These are phyloP conservation scores for Gryllus longicercus DNA, from an alignment of 2,888 invertebrate species.

Conservation along the genomic window DNA sequence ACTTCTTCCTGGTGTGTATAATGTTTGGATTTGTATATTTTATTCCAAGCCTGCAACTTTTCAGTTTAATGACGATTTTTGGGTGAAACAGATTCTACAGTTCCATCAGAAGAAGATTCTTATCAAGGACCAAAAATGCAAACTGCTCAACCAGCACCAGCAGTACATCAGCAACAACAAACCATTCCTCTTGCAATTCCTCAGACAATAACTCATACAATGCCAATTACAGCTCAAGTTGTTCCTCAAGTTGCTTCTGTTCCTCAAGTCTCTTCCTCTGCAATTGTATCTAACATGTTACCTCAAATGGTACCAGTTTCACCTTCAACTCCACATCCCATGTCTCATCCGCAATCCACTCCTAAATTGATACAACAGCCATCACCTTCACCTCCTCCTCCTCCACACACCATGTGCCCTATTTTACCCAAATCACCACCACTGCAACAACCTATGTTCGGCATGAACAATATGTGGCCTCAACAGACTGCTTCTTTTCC, in stretches of 20 bases:
- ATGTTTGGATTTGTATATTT: background rate
- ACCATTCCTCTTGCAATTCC: background rate
- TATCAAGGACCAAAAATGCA: background rate
- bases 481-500: background rate
- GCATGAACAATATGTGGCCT: background rate
- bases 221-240: background rate
- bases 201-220: background rate
- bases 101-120: background rate
- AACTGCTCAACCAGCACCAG: background rate
- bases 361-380: background rate
- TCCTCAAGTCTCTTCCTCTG: background rate
- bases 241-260: background rate
- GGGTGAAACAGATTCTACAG: background rate
- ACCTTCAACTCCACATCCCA: background rate
- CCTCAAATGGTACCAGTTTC: background rate
- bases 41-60: background rate
- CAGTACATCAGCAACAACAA: background rate
- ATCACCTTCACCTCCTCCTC: background rate
- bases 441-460: background rate
- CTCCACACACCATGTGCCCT: background rate
- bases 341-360: background rate
- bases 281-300: background rate
- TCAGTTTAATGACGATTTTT: background rate
- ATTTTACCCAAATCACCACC: background rate
- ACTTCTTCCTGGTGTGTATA: background rate